These are phyloP conservation scores for Eumaeus atala DNA, from an alignment of 1,140 invertebrate species.

Conservation along the genomic window DNA sequence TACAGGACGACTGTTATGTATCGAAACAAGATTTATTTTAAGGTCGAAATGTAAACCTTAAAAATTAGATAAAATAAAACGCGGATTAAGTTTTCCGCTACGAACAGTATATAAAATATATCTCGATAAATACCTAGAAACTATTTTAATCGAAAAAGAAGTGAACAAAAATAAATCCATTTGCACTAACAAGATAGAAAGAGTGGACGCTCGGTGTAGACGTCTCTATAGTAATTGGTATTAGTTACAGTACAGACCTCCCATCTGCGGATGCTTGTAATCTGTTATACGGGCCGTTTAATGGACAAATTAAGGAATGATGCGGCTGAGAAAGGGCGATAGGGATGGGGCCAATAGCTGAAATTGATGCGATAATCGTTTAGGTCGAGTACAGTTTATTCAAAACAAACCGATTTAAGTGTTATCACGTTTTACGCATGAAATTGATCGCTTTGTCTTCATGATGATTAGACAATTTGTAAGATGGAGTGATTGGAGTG, in stretches of 20 bases:
- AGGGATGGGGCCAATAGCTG: conserved; percentile 15
- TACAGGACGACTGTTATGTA: no score
- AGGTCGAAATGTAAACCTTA: no score
- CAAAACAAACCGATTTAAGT: no score
- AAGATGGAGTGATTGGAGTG: no score
- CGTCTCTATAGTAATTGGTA: conserved; percentile 27
- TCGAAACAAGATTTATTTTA: no score
- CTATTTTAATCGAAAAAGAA: conserved; percentile 1
- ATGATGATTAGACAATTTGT: no score
- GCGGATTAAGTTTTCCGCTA: no score
- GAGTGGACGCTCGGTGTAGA: conserved; percentile 9
- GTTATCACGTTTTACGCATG: no score
- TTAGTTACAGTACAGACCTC: conserved; percentile 26
- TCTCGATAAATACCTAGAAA: background rate
- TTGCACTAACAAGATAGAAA: conserved; percentile 1
- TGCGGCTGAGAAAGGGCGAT: conserved; percentile 25
- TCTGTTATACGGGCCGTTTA: conserved; percentile 48
- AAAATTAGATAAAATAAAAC: no score
- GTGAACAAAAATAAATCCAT: background rate
- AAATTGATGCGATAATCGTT: conserved; percentile 8
- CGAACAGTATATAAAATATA: no score
- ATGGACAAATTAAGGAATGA: conserved; percentile 47
- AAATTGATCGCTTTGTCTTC: no score
- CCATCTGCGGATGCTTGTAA: conserved; percentile 38
- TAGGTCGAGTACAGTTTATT: no score